These are phyloP conservation scores for Saguinus midas DNA, from an alignment of 2,113 vertebrate genomes.

Conservation along the genomic window DNA sequence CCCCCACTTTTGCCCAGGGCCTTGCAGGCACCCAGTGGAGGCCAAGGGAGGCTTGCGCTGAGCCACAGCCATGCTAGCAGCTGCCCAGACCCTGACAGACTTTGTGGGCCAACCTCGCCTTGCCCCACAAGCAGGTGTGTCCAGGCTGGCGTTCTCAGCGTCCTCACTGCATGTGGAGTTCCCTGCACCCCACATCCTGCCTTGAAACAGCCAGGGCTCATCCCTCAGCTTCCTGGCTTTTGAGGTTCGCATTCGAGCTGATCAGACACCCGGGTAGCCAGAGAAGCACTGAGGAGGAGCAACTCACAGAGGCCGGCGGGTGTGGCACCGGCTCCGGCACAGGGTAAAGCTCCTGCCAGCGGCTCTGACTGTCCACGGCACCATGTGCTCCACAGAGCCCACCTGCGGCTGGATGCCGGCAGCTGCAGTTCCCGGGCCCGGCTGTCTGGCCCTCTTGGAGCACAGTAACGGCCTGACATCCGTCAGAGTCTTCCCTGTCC, in stretches of 20 bases:
- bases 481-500: background rate
- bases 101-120: accelerated
- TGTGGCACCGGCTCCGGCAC: background rate
- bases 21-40: accelerated
- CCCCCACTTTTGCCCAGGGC: accelerated
- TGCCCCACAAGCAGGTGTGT: accelerated
- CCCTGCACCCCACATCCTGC: too few species aligned
- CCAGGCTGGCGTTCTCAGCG: accelerated
- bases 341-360: background rate
- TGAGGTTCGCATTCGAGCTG: accelerated
- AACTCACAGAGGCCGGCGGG: accelerated
- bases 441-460: accelerated
- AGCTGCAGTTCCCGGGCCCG: accelerated
- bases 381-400: background rate
- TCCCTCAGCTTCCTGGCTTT: background rate
- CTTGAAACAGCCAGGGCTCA: background rate
- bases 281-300: too few species aligned
- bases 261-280: accelerated
- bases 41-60: background rate
- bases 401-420: accelerated
- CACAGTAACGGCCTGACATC: accelerated
- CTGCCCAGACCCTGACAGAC: background rate
- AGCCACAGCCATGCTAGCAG: background rate
- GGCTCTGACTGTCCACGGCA: accelerated
- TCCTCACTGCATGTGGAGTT: background rate